These are phyloP conservation scores for Diogma glabrata DNA, from an alignment of 2,888 invertebrate genomes.

Conservation along the genomic window DNA sequence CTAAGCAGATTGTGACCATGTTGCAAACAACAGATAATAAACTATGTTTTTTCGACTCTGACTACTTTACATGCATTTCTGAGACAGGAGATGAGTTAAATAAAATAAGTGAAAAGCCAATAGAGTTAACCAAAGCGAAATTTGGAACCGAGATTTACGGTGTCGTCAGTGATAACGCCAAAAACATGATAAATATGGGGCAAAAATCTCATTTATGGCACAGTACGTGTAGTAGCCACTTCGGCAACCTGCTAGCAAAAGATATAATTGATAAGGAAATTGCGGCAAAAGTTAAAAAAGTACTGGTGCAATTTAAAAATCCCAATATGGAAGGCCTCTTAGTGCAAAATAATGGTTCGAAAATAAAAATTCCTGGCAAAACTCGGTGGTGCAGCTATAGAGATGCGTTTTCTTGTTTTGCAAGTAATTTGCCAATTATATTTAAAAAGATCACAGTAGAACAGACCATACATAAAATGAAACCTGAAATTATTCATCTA, in stretches of 20 bases:
- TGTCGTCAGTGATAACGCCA: neutral
- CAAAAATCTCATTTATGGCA: conserved; percentile 1
- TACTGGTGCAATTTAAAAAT: neutral
- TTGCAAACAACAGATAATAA: neutral
- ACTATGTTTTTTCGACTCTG: neutral
- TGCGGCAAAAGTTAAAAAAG: neutral
- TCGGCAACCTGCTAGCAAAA: neutral
- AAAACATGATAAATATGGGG: neutral
- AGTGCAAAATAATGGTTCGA: neutral
- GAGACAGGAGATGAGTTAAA: neutral
- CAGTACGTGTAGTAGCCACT: neutral
- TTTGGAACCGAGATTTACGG: neutral
- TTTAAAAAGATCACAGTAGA: too few species aligned
- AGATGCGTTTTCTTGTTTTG: neutral
- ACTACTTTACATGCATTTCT: neutral
- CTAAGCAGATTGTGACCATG: neutral
- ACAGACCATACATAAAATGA: neutral
- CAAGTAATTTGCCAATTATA: neutral
- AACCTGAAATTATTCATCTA: neutral
- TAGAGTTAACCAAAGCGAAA: neutral
- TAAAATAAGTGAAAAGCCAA: neutral
- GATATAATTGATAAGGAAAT: neutral
- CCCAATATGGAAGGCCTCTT: neutral
- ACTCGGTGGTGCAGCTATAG: neutral
- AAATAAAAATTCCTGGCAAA: too few species aligned